phyloP scores from a whole-genome alignment of 2,797 vertebrate genomes.

The Anas acuta region DNA sequence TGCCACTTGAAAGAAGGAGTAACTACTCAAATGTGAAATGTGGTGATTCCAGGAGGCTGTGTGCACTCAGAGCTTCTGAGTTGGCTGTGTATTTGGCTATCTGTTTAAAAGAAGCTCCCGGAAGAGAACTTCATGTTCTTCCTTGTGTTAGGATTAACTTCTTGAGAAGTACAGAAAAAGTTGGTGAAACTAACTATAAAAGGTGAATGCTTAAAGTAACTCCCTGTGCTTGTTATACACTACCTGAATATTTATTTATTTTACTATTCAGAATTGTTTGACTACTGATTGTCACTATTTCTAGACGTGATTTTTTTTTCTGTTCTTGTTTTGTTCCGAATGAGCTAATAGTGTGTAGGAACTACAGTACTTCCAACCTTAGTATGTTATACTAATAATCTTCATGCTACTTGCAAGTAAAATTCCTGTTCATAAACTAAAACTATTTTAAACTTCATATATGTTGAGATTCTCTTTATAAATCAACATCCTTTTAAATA shows the following conservation, averaged over 20 bases:
- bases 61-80: not conserved
- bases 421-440: not conserved
- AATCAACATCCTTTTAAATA: accelerated
- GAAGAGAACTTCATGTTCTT: not conserved
- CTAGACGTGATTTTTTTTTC: not conserved
- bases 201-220: not conserved
- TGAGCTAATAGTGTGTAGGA: not conserved
- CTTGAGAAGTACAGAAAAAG: not conserved
- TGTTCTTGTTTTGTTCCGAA: not conserved
- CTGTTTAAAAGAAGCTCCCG: not conserved
- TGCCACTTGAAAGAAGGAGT: not conserved
- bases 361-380: not conserved
- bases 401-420: not conserved
- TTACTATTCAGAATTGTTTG: not conserved
- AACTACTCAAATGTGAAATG: not conserved
- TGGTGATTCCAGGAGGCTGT: not conserved
- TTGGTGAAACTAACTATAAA: not conserved
- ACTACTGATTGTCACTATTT: not conserved
- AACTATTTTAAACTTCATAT: not conserved
- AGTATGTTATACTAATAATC: not conserved
- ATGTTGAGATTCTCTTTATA: not conserved
- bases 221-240: not conserved
- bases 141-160: not conserved
- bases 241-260: not conserved
- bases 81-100: not conserved